Evolutionary conservation across 2,888 invertebrate genomes (phyloP).

Genomic region (Hedychridium roseum): DNA sequence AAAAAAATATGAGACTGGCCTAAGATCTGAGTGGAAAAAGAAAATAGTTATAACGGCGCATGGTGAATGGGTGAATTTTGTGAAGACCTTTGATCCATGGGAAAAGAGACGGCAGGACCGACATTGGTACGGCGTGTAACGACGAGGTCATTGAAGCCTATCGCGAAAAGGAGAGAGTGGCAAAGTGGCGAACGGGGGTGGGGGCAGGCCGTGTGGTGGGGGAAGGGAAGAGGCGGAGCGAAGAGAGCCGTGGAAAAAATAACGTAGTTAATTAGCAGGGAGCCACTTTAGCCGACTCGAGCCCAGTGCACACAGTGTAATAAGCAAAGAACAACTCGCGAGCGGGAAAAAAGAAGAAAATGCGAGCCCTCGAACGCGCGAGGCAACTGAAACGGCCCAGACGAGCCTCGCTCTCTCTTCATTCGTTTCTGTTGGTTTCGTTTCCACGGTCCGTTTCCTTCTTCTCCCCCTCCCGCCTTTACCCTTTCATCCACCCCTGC

Average conservation of each 20-base stretch:
- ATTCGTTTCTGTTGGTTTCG: neutral
- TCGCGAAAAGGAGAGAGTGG: constrained; percentile 31
- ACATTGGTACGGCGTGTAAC: constrained; percentile 18
- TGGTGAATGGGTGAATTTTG: no score
- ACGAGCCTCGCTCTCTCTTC: no score
- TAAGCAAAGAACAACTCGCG: constrained; percentile 55
- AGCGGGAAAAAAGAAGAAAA: constrained; percentile 43
- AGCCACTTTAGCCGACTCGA: constrained; percentile 50
- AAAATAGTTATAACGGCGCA: no score
- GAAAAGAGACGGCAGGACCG: constrained; percentile 2
- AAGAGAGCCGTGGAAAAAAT: constrained; percentile 50
- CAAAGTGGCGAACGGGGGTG: constrained; percentile 14
- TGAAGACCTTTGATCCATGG: no score
- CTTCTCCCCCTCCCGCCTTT: neutral
- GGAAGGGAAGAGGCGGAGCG: constrained; percentile 21
- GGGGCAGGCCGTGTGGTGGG: constrained; percentile 21
- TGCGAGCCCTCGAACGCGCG: constrained; percentile 49
- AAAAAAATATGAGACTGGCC: no score
- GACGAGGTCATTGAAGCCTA: constrained; percentile 35
- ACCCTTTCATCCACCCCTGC: constrained; percentile 12
- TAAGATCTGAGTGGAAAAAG: no score
- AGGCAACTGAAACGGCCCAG: constrained; percentile 49
- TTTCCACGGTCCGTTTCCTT: neutral
- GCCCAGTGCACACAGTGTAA: constrained; percentile 54
- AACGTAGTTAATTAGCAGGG: constrained; percentile 60